phyloP scores from a whole-genome alignment of 2,888 invertebrate genomes.

The Ichneumoninae sp. region DNA sequence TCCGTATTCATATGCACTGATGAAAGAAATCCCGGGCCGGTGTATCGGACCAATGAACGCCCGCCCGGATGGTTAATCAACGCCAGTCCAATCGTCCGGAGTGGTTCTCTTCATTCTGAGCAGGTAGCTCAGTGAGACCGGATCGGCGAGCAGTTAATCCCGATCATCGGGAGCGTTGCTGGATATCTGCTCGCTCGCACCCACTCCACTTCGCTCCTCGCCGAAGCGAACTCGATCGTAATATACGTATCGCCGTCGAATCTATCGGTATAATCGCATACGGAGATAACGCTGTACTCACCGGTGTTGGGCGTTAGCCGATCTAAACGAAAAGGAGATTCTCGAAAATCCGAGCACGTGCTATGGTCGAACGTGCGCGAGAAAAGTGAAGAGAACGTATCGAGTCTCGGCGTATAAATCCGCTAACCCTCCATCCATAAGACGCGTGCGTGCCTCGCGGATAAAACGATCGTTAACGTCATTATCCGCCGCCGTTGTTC shows the following conservation, averaged over 20 bases:
- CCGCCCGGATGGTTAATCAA: conserved; percentile 23
- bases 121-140: background rate
- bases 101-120: conserved; percentile 50
- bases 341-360: conserved; percentile 67
- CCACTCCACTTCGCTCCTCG: conserved; percentile 12
- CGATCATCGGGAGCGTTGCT: conserved; percentile 44
- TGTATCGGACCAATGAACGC: conserved; percentile 9
- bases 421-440: conserved; percentile 55
- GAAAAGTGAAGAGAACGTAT: conserved; percentile 60
- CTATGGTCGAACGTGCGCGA: conserved; percentile 48
- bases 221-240: background rate
- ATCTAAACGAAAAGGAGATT: conserved; percentile 57
- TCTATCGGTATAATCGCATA: conserved; percentile 52
- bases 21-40: background rate
- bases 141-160: conserved; percentile 34
- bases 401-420: conserved; percentile 45
- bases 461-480: conserved; percentile 58
- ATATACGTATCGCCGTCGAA: conserved; percentile 31
- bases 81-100: conserved; percentile 32
- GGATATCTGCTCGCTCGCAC: conserved; percentile 9
- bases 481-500: conserved; percentile 35
- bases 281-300: conserved; percentile 4
- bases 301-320: conserved; percentile 3
- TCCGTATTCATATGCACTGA: background rate
- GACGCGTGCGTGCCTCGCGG: conserved; percentile 45